Base-by-base conservation (phyloP, 2,888 invertebrate species). In the Polydesmus complanatus region DNA sequence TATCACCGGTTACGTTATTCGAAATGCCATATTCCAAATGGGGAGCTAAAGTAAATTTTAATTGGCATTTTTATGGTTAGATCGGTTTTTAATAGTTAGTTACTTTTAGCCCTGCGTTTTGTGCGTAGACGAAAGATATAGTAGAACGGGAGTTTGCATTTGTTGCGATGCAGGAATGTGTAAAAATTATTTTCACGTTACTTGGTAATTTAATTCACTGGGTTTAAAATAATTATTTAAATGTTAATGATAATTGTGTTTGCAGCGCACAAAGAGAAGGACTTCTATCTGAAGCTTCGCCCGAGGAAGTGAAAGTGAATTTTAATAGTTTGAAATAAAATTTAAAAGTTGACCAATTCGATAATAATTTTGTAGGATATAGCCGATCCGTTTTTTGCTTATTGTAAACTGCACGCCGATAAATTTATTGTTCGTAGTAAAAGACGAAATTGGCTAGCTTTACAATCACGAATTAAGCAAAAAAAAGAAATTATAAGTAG, bases 151-250 rank as follows among this genome's bases (percentile, higher is more conserved):
- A 1, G 91, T 99, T 18, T 91, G 92, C 71, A 91, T 97, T 60
- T 88, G 89, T 64, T 98, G 98, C 76, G 98, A 99, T 77, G 97
- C 97, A 11, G 98, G 97, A 26, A 87, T 98, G 83, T 98, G 98
- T 78, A 85, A 92, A 70, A 91, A 88, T 0, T 93, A 88, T 77
- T 96, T 97, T 74, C 98, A 98, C 74, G 95, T 95, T 50, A 96
- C 96, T 14, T 98, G 97, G 88, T 88, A 75, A 73, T 51, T n/a
- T 51, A 14, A 5, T 22, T 51, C 51, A n/a, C n/a, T n/a, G n/a
- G n/a, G 48, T 47, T 11, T 47, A 47, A 47, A 47, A 47, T 47
- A 47, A 47, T 47, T 22, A 51, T 8, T 5, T 51, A 51, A n/a
- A 14, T 51, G 51, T 51, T n/a, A 51, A 51, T 8, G 27, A 11